Evolutionary conservation across 2,113 vertebrate genomes (phyloP), one percentile per base, ranked within the genome.

Genomic region (Bos javanicus): DNA sequence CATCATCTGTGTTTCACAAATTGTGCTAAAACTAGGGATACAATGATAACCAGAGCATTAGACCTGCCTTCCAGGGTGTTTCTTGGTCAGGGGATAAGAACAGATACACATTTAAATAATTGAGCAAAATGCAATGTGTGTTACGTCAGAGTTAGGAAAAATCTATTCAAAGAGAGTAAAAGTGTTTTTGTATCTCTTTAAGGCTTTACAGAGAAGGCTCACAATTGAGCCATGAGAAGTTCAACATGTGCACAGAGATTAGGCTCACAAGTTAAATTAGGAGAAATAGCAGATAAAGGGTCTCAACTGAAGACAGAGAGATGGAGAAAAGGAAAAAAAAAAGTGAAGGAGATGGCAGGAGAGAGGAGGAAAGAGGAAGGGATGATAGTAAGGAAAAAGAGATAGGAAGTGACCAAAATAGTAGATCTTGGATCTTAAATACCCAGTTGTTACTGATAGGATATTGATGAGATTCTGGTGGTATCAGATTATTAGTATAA

Each of bases 401-500:
- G 94, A 84, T n/a, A 78, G 6, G 11, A 78, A 95, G 9, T 74
- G 17, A 30, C 7, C 43, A 85, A 46, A 50, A 67, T 57, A 71
- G 11, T 86, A 86, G 11, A 15, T 59, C 36, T 71, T 16, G 5
- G 33, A 0, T n/a, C 88, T 74, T 92, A 16, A 86, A 76, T 5
- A 64, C 71, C n/a, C 52, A 86, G 6, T 10, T 74, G 15, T 9
- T 84, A 39, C 13, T 92, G 60, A 59, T 13, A 48, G 10, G 4
- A 30, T 59, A 94, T 25, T 89, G 39, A 89, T 91, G 54, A 93
- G 14, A 78, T 94, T 94, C 26, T 86, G 50, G 3, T 33, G 9
- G 1, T 62, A 54, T 33, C n/a, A 94, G 6, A 64, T 59, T 60
- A 92, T 62, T 95, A 39, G 7, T 84, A 81, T 64, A 89, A 95